phyloP scores from a whole-genome alignment of 2,888 invertebrate species.

The Lottia gigantea region DNA sequence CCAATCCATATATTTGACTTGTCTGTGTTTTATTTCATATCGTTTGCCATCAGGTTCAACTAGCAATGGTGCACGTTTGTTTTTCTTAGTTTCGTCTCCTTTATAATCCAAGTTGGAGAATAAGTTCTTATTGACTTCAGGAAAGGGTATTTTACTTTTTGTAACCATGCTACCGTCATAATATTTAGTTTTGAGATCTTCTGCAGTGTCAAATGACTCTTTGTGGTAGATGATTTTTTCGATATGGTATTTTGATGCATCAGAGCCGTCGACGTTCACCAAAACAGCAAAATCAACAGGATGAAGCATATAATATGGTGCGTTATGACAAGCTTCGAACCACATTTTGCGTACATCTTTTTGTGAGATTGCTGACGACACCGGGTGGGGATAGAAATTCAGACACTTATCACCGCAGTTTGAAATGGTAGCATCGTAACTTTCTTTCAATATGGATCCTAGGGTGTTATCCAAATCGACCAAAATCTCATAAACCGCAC shows the following conservation, averaged over 20 bases:
- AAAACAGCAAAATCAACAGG: constrained; percentile 45
- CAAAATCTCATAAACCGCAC: constrained; percentile 22
- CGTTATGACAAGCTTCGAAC: constrained; percentile 36
- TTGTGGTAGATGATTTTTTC: constrained; percentile 38
- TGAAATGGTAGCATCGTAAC: constrained; percentile 43
- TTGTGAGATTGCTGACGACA: constrained; percentile 34
- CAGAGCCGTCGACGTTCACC: constrained; percentile 36
- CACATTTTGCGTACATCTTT: constrained; percentile 38
- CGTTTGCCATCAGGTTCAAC: constrained; percentile 58
- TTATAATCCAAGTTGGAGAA: constrained; percentile 31
- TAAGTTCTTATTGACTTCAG: neutral
- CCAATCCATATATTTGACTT: constrained; percentile 57
- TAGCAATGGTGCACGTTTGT: constrained; percentile 40
- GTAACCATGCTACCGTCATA: constrained; percentile 1
- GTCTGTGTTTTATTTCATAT: constrained; percentile 48
- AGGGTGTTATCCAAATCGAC: constrained; percentile 29
- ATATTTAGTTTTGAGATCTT: constrained; percentile 31
- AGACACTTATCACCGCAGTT: constrained; percentile 44
- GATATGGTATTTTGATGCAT: constrained; percentile 34
- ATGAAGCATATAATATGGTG: constrained; percentile 40
- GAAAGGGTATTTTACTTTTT: constrained; percentile 11
- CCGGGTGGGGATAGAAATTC: constrained; percentile 33
- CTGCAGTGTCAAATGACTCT: constrained; percentile 29
- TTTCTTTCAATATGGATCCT: constrained; percentile 44
- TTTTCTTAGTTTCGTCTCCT: constrained; percentile 32